Evolutionary conservation across 2,888 invertebrate genomes (phyloP).

Genomic region (Zaprionus obscuricornis): DNA sequence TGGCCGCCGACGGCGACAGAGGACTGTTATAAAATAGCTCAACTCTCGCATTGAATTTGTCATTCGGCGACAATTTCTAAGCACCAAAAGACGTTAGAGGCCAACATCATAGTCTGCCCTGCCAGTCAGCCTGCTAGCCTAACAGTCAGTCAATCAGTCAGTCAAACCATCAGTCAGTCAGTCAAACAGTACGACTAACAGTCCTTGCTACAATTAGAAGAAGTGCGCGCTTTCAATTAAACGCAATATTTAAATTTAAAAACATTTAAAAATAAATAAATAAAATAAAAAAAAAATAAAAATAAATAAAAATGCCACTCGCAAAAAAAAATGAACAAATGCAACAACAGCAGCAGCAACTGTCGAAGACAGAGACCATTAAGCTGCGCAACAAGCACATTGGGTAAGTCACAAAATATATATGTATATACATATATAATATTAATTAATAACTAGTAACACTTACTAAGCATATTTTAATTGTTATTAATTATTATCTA

Average conservation of each 20-base stretch:
- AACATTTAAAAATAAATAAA: neutral
- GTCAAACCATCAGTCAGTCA: conserved; percentile 8
- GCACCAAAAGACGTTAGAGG: conserved; percentile 62
- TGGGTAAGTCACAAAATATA: conserved; percentile 87
- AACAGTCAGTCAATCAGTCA: conserved; percentile 10
- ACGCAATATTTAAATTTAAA: conserved; percentile 8
- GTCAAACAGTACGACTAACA: conserved; percentile 7
- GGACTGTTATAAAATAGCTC: conserved; percentile 73
- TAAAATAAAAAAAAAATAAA: conserved; percentile 3
- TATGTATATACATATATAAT: neutral
- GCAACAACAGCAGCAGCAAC: conserved; percentile 85
- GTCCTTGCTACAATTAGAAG: conserved; percentile 35
- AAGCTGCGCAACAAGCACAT: conserved; percentile 91
- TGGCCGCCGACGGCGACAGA: too few species aligned
- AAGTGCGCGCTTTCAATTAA: conserved; percentile 34
- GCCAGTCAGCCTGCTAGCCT: conserved; percentile 11
- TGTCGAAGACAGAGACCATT: conserved; percentile 92
- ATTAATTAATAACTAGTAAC: neutral
- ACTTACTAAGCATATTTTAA: neutral
- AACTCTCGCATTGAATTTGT: conserved; percentile 60
- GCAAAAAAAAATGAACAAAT: conserved; percentile 76
- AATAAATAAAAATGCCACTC: conserved; percentile 72
- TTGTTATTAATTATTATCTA: conserved; percentile 1
- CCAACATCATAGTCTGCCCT: conserved; percentile 49
- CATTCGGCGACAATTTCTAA: conserved; percentile 74